Evolutionary conservation across 2,888 invertebrate genomes (phyloP).

Genomic region (Synanthedon myopaeformis): DNA sequence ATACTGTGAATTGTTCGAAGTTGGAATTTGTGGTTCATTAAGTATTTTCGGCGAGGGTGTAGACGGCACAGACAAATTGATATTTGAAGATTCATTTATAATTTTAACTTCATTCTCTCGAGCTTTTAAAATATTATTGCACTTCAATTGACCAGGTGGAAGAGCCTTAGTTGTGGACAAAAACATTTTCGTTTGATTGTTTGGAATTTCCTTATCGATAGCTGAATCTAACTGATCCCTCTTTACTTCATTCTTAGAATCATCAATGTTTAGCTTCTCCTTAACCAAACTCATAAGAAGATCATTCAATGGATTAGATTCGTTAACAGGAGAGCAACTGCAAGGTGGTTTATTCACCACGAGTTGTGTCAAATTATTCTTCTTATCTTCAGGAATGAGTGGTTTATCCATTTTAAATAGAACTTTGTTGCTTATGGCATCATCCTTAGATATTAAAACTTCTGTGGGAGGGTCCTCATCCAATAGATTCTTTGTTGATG

Average conservation of each 20-base stretch:
- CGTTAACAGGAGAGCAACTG: conserved; percentile 56
- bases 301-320: conserved; percentile 60
- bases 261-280: conserved; percentile 71
- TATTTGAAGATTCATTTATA: conserved; percentile 54
- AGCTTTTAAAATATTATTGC: conserved; percentile 91
- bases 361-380: conserved; percentile 51
- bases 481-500: conserved; percentile 50
- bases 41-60: conserved; percentile 64
- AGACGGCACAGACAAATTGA: conserved; percentile 56
- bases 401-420: conserved; percentile 55
- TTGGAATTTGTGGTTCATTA: conserved; percentile 59
- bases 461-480: conserved; percentile 48
- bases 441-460: conserved; percentile 53
- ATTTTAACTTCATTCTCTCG: conserved; percentile 65
- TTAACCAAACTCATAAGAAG: conserved; percentile 63
- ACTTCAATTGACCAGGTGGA: conserved; percentile 92
- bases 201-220: conserved; percentile 72
- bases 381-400: conserved; percentile 42
- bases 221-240: conserved; percentile 60
- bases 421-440: conserved; percentile 60
- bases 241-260: conserved; percentile 74
- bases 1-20: conserved; percentile 56
- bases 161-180: conserved; percentile 77
- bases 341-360: conserved; percentile 56
- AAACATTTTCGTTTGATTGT: conserved; percentile 77